Evolutionary conservation across 2,888 invertebrate species (phyloP).

Genomic region (Amblyjoppa fuscipennis): DNA sequence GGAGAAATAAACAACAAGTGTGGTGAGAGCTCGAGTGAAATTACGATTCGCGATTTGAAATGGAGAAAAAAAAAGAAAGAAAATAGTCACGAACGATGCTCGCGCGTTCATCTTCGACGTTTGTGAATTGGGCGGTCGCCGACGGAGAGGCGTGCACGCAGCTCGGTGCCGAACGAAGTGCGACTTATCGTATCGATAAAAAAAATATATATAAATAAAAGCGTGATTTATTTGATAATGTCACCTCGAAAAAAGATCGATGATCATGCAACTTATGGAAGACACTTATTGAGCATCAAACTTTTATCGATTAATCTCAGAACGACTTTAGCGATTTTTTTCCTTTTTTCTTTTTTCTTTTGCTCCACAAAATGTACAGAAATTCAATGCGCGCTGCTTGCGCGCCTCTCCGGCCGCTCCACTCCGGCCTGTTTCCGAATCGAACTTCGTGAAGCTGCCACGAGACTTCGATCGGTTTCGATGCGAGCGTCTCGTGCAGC

Average conservation of each 20-base stretch:
- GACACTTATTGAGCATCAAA: constrained; percentile 63
- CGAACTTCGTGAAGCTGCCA: constrained; percentile 53
- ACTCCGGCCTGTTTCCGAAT: constrained; percentile 26
- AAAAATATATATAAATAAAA: not conserved
- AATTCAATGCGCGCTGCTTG: not conserved
- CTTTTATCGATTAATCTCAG: constrained; percentile 45
- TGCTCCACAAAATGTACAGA: not conserved
- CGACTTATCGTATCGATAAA: not conserved
- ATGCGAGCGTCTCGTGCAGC: not conserved
- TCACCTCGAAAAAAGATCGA: constrained; percentile 21
- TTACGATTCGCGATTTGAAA: constrained; percentile 20
- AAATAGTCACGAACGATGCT: constrained; percentile 5
- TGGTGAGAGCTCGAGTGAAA: constrained; percentile 42
- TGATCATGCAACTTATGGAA: constrained; percentile 57
- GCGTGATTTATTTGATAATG: constrained; percentile 12
- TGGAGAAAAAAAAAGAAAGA: not conserved
- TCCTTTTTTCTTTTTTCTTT: not conserved
- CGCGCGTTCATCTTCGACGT: constrained; percentile 25
- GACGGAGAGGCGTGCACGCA: constrained; percentile 17
- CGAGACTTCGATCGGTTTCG: constrained; percentile 13
- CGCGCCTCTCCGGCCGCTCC: constrained; percentile 22
- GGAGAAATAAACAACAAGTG: constrained; percentile 70
- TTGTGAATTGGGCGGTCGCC: constrained; percentile 12
- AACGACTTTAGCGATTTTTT: constrained; percentile 17
- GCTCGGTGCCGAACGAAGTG: not conserved